Base-by-base conservation (phyloP, 2,113 vertebrate species). In the Fukomys damarensis region DNA sequence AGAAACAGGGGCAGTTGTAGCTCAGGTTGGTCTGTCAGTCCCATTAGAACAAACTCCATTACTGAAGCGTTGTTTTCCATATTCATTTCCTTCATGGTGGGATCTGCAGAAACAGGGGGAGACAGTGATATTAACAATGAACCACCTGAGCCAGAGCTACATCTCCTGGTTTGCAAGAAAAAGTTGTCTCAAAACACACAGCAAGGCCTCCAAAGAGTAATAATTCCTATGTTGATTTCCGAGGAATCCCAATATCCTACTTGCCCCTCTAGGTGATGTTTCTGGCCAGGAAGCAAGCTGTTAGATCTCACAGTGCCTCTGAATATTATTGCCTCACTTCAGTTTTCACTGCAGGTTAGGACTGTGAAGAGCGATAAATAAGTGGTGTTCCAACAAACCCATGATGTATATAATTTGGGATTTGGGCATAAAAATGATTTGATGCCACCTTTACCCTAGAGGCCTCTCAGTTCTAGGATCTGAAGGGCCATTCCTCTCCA, bases 41-140 rank as follows among this genome's bases (percentile, higher is more conserved):
- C 96, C 22, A 17, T 10, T 9, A 97, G 76, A 35, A 94, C 46
- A 41, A 96, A 97, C 0, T 94, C 85, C 1, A 20, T 85, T n/a
- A 84, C 85, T 24, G 81, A 76, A 8, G 96, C 90, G 5, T 46
- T 41, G 92, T 96, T 97, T 61, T 80, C 38, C n/a, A 22, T 5
- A 56, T 26, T 7, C 65, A 92, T 72, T 82, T 28, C 26, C 14
- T 32, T 49, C 52, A 13, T 26, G 3, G 22, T 80, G 28, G 20
- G 52, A 85, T 59, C 54, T 93, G 41, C 2, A 77, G 61, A 30
- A 86, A 77, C 22, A 58, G n/a, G 11, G 2, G 16, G 35, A 66
- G 35, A 80, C 61, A 9, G 6, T 11, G 3, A 56, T 17, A 88
- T n/a, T 66, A 81, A 8, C 38, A 94, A 16, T 2, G 6, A 8